Evolutionary conservation across 2,888 invertebrate species (phyloP).

Genomic region (Thyatira batis): DNA sequence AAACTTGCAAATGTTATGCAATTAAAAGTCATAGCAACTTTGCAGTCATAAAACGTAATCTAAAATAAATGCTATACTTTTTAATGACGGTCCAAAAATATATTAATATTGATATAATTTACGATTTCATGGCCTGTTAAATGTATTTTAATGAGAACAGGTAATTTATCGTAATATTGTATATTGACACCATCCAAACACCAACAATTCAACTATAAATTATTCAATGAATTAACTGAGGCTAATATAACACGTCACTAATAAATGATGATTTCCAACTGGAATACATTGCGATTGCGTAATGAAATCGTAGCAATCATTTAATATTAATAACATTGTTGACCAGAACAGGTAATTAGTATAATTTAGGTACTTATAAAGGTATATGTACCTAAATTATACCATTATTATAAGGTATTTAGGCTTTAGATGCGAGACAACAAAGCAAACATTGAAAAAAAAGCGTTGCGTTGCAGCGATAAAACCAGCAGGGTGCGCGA

Average conservation of each 20-base stretch:
- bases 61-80: too few species aligned
- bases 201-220: background rate
- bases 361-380: too few species aligned
- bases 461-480: constrained; percentile 9
- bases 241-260: background rate
- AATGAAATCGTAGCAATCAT: background rate
- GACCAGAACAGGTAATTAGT: background rate
- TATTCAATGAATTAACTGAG: background rate
- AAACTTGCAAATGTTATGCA: constrained; percentile 11
- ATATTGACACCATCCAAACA: background rate
- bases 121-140: background rate
- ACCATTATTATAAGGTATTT: background rate
- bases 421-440: background rate
- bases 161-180: background rate
- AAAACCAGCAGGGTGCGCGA: constrained; percentile 16
- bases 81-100: too few species aligned
- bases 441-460: constrained; percentile 6
- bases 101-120: background rate
- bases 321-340: background rate
- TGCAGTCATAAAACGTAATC: too few species aligned
- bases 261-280: background rate
- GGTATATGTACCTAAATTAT: background rate
- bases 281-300: background rate
- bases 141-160: background rate
- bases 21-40: too few species aligned